Evolutionary conservation across 2,888 invertebrate genomes (phyloP).

Genomic region (Rhyacophila evoluta): DNA sequence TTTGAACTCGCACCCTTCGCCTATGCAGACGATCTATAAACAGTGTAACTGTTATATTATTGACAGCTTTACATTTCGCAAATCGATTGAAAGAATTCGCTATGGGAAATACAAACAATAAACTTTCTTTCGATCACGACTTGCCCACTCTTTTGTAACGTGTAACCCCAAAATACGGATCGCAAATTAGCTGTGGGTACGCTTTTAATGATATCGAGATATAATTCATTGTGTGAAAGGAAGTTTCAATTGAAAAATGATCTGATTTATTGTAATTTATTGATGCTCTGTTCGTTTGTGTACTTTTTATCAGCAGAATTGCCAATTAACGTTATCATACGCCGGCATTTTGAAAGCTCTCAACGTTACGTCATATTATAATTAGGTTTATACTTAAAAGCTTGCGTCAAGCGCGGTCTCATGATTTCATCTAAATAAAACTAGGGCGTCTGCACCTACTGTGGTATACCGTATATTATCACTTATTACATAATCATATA

Average conservation of each 20-base stretch:
- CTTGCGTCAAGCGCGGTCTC: not conserved
- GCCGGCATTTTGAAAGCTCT: slow-evolving; percentile 6
- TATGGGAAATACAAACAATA: not conserved
- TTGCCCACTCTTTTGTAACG: slow-evolving; percentile 8
- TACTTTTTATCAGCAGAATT: not conserved
- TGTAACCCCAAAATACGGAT: not conserved
- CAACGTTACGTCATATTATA: not conserved
- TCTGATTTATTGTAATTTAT: not conserved
- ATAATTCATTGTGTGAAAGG: slow-evolving; percentile 17
- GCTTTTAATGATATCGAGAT: not conserved
- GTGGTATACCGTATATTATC: not conserved
- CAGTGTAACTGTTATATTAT: not conserved
- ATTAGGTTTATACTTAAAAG: not conserved
- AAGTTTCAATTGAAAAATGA: slow-evolving; percentile 24
- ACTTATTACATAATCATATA: not conserved
- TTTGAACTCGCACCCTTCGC: not conserved
- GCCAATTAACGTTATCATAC: slow-evolving; percentile 14
- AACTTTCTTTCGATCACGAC: slow-evolving; percentile 14
- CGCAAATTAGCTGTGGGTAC: not conserved
- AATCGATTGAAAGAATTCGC: not conserved
- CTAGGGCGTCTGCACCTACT: not conserved
- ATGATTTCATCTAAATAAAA: not conserved
- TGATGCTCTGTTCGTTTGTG: not conserved
- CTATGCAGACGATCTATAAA: not conserved
- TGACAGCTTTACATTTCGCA: slow-evolving; percentile 13